These are phyloP conservation scores for Drosophila pseudotalamancana DNA, from an alignment of 2,888 invertebrate genomes.

Conservation along the genomic window DNA sequence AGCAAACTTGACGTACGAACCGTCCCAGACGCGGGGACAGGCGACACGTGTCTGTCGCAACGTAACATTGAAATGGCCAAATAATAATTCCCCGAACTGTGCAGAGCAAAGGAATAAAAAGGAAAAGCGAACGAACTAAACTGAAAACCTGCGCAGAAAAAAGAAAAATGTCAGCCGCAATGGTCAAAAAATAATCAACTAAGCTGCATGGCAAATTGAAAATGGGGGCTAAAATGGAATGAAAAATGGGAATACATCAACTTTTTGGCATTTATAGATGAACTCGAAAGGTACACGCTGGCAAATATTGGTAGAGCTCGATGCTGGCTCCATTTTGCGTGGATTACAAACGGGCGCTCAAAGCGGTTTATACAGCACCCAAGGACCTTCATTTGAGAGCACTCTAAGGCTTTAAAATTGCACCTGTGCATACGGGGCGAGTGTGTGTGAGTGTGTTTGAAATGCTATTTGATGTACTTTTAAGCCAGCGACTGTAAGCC, in stretches of 20 bases:
- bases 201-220: slow-evolving; percentile 4
- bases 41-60: slow-evolving; percentile 56
- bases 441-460: slow-evolving; percentile 31
- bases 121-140: slow-evolving; percentile 13
- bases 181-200: slow-evolving; percentile 61
- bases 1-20: slow-evolving; percentile 48
- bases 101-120: slow-evolving; percentile 9
- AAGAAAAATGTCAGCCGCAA: slow-evolving; percentile 33
- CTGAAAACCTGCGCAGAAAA: slow-evolving; percentile 32
- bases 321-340: slow-evolving; percentile 30
- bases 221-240: slow-evolving; percentile 5
- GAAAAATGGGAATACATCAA: slow-evolving; percentile 30
- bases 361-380: slow-evolving; percentile 48
- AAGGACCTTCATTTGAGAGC: slow-evolving; percentile 7
- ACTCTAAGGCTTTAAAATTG: slow-evolving; percentile 51
- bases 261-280: slow-evolving; percentile 28
- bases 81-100: slow-evolving; percentile 61
- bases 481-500: slow-evolving; percentile 53
- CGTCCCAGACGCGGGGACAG: slow-evolving; percentile 14
- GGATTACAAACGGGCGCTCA: slow-evolving; percentile 46
- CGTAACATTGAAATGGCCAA: slow-evolving; percentile 53
- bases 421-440: slow-evolving; percentile 21
- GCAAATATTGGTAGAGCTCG: slow-evolving; percentile 44
- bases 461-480: slow-evolving; percentile 65
- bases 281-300: slow-evolving; percentile 9